Conservation (phyloP, 1,140 invertebrate genomes). For the Tachypleus tridentatus region DNA sequence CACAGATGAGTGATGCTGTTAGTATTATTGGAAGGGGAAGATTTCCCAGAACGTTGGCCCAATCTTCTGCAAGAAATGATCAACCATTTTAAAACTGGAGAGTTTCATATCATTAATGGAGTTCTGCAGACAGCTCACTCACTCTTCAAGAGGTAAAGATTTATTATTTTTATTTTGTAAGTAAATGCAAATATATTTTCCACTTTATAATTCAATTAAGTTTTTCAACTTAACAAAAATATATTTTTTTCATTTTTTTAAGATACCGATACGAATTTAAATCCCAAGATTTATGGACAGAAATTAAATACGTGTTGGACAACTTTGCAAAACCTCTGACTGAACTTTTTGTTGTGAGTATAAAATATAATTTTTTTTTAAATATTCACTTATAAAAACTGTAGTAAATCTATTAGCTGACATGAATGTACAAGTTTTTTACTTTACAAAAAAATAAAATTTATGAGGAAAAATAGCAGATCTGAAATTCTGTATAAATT, state of each 20-base stretch:
- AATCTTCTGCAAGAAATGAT: slow-evolving; percentile 79
- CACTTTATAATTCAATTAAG: no score
- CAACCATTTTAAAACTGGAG: slow-evolving; percentile 73
- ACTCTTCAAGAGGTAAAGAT: slow-evolving; percentile 63
- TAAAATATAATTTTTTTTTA: slow-evolving; percentile 3
- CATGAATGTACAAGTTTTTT: no score
- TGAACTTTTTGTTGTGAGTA: slow-evolving; percentile 67
- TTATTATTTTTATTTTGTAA: background rate
- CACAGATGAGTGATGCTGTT: slow-evolving; percentile 76
- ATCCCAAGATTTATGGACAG: slow-evolving; percentile 83
- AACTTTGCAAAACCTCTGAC: slow-evolving; percentile 87
- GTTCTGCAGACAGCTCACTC: slow-evolving; percentile 89
- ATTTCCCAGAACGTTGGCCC: slow-evolving; percentile 93
- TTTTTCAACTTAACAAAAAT: no score
- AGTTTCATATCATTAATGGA: slow-evolving; percentile 92
- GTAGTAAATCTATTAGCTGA: background rate
- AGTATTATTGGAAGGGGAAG: slow-evolving; percentile 85
- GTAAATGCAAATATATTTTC: no score
- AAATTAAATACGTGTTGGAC: slow-evolving; percentile 93
- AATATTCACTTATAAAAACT: background rate
- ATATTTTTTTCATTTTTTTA: no score
- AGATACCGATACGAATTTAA: slow-evolving; percentile 88
- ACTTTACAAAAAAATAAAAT: no score
- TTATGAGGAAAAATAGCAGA: no score
- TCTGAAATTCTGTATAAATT: no score